Base-by-base conservation (phyloP, 2,888 invertebrate species). In the Xylota segnis region DNA sequence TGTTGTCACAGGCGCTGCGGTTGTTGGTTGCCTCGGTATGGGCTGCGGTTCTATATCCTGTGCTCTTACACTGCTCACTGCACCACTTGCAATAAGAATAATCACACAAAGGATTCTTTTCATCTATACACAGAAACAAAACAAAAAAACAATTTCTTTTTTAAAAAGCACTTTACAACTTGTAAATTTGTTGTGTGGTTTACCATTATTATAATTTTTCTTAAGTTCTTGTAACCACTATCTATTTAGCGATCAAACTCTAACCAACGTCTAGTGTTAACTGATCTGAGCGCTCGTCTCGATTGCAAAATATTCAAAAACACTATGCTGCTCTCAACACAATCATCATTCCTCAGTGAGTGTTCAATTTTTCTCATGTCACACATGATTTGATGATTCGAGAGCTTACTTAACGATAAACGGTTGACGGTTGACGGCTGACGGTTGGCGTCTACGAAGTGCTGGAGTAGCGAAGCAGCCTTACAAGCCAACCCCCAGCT, bases 301-400 rank as follows among this genome's bases (percentile, higher is more conserved):
- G 74, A 75, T 79, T 65, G 79, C 5, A 43, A 79, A 50, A 58
- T 68, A 66, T 45, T 23, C 6, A 47, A 76, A 77, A 83, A 70
- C 58, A 68, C 32, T 43, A 66, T 78, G 43, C 37, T 74, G 47
- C 50, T 75, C 68, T 29, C 78, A 52, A 23, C 47, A 50, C 47
- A 79, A 54, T 77, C 77, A 54, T 77, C 77, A 83, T 58, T 61
- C 72, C 54, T 71, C 74, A 65, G 63, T 84, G 65, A 77, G 59
- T 71, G 27, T 72, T 78, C 47, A 77, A 83, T 77, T 45, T 61
- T 83, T 34, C 52, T 45, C 27, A 76, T 77, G 83, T 61, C 78
- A 74, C 66, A 74, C 77, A 37, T 78, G 74, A 74, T 65, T 66
- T 65, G 59, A 54, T 61, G 68, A 72, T 79, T 79, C 50, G 43